phyloP scores from a whole-genome alignment of 2,888 invertebrate genomes.

The Campopleginae sp. region DNA sequence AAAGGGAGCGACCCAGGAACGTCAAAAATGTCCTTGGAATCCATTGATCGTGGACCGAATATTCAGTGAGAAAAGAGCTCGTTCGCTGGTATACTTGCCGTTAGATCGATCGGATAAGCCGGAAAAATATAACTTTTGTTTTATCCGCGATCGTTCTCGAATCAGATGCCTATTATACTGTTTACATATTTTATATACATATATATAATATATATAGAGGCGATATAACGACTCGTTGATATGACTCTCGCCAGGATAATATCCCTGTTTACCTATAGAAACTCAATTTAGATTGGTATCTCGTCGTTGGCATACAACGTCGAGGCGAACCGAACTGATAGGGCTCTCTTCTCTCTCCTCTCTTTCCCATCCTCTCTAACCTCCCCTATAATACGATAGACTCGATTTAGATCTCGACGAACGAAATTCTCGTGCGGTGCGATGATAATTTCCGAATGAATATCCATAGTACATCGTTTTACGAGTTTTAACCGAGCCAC shows the following conservation, averaged over 20 bases:
- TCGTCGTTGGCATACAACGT: conserved; percentile 59
- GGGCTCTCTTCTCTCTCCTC: conserved; percentile 5
- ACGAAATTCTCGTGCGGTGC: conserved; percentile 49
- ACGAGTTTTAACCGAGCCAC: not conserved
- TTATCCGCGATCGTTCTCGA: conserved; percentile 44
- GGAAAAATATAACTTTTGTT: conserved; percentile 43
- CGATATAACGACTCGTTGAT: conserved; percentile 65
- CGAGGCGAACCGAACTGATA: conserved; percentile 62
- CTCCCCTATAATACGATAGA: conserved; percentile 44
- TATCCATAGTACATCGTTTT: conserved; percentile 9
- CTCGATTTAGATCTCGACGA: conserved; percentile 55
- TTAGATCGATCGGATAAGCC: conserved; percentile 22
- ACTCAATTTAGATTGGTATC: conserved; percentile 70
- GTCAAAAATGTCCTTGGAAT: not conserved
- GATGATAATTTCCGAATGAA: conserved; percentile 61
- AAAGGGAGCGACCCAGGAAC: not conserved
- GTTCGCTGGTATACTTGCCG: conserved; percentile 9
- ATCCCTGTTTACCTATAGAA: conserved; percentile 70
- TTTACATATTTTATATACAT: not conserved
- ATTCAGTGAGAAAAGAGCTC: not conserved
- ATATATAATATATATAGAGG: conserved; percentile 3
- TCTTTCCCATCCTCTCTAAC: conserved; percentile 5
- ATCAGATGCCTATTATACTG: conserved; percentile 46
- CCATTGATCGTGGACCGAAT: not conserved
- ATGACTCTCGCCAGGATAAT: conserved; percentile 63